These are phyloP conservation scores for Esox niger DNA, from an alignment of 2,113 vertebrate species.

Conservation along the genomic window DNA sequence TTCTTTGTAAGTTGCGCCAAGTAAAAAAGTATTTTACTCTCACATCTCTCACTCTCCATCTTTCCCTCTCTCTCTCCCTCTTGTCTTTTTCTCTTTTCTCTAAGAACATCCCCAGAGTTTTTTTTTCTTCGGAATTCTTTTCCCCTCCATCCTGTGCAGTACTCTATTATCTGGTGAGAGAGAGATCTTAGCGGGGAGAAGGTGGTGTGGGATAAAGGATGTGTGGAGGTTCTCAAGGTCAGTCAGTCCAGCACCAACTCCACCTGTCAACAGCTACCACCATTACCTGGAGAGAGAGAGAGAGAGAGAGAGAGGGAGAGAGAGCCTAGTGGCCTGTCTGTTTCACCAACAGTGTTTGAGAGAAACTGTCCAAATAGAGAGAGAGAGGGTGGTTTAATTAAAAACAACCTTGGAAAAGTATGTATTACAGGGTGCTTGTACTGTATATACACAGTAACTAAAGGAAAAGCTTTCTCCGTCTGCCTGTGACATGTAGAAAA, in stretches of 20 bases:
- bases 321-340: background rate
- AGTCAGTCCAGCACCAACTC: background rate
- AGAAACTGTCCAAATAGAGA: too few species aligned
- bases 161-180: background rate
- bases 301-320: background rate
- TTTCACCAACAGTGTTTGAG: too few species aligned
- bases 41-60: background rate
- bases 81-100: background rate
- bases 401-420: too few species aligned
- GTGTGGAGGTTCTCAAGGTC: background rate
- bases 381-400: too few species aligned
- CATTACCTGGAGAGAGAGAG: background rate
- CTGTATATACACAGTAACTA: too few species aligned
- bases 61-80: background rate
- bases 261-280: background rate
- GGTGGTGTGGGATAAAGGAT: too few species aligned
- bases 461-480: too few species aligned
- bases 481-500: too few species aligned
- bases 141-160: background rate
- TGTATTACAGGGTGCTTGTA: too few species aligned
- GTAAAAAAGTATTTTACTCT: background rate
- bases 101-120: too few species aligned
- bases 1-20: too few species aligned
- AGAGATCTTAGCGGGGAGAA: background rate
- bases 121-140: background rate